A percentile compares a stretch with the other conserved stretches of the same genome.
Conservation (phyloP, 2,113 vertebrate genomes). For the Cinclus mexicanus region DNA sequence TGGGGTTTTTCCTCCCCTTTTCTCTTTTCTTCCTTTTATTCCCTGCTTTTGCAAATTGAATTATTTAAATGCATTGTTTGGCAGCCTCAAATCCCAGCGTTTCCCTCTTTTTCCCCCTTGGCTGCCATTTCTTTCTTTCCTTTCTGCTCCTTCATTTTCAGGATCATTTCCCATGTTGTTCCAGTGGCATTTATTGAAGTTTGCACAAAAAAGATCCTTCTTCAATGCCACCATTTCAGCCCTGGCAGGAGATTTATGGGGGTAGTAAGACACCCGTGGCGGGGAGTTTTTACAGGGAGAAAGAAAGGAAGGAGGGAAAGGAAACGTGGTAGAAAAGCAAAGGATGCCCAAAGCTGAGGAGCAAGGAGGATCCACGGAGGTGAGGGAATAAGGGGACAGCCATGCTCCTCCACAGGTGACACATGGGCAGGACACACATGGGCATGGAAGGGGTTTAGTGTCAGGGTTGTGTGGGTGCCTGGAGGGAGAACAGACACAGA, state of each 20-base stretch:
- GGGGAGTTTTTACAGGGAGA: background rate
- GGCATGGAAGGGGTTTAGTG: accelerated
- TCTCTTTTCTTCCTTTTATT: background rate
- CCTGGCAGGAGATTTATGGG: slow-evolving; percentile 60
- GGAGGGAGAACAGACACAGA: background rate
- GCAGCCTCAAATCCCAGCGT: slow-evolving; percentile 52
- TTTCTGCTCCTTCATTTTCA: slow-evolving; percentile 61
- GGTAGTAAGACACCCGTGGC: slow-evolving; percentile 31
- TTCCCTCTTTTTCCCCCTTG: slow-evolving; percentile 30
- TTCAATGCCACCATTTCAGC: slow-evolving; percentile 33
- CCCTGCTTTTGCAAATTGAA: slow-evolving; percentile 60
- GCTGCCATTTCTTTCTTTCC: slow-evolving; percentile 58
- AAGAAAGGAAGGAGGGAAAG: background rate
- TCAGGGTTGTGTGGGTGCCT: accelerated
- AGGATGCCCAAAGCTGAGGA: background rate
- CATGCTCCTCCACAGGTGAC: accelerated
- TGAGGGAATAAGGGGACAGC: background rate
- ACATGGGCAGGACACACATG: accelerated
- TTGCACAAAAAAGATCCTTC: slow-evolving; percentile 43
- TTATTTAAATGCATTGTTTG: slow-evolving; percentile 72
- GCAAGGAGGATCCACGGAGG: background rate
- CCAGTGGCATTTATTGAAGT: slow-evolving; percentile 65
- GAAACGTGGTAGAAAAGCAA: background rate
- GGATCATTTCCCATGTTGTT: slow-evolving; percentile 59
- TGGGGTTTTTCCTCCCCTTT: background rate